A percentile compares a stretch with the other conserved stretches of the same genome.
phyloP scores from a whole-genome alignment of 2,113 vertebrate species.

The Rhinopomastus cyanomelas region DNA sequence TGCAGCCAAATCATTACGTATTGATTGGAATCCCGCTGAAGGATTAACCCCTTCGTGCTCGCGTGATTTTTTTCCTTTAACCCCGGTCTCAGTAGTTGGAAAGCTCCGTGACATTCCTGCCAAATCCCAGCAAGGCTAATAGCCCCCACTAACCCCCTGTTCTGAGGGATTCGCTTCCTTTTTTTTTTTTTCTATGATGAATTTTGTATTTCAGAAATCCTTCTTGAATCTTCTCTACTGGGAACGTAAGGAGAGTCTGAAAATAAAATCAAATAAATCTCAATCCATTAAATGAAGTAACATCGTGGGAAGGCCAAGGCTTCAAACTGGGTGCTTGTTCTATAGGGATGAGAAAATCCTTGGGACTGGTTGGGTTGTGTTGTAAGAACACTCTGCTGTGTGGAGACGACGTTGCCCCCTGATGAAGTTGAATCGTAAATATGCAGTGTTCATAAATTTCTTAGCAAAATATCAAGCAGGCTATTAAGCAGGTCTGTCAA shows the following conservation, averaged over 20 bases:
- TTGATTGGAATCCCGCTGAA: slow-evolving; percentile 77
- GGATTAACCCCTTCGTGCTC: slow-evolving; percentile 70
- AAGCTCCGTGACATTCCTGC: background rate
- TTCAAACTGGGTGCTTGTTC: background rate
- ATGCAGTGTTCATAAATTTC: slow-evolving; percentile 51
- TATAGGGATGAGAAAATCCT: background rate
- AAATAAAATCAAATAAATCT: background rate
- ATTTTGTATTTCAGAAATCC: slow-evolving; percentile 22
- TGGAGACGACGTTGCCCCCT: slow-evolving; percentile 22
- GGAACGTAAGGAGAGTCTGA: background rate
- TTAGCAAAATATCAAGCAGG: slow-evolving; percentile 55
- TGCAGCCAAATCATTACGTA: slow-evolving; percentile 84
- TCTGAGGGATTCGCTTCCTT: slow-evolving; percentile 15
- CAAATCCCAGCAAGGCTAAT: background rate
- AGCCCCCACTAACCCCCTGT: background rate
- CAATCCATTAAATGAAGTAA: slow-evolving; percentile 4
- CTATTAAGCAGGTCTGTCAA: slow-evolving; percentile 54
- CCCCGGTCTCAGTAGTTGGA: background rate
- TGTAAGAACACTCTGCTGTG: background rate
- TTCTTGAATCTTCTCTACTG: background rate
- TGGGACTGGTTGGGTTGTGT: background rate
- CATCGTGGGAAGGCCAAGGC: background rate
- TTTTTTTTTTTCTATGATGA: background rate
- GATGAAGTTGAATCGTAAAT: slow-evolving; percentile 38
- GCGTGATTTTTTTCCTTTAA: background rate